phyloP scores from a whole-genome alignment of 2,888 invertebrate species.

The Lasioglossum marginatum region DNA sequence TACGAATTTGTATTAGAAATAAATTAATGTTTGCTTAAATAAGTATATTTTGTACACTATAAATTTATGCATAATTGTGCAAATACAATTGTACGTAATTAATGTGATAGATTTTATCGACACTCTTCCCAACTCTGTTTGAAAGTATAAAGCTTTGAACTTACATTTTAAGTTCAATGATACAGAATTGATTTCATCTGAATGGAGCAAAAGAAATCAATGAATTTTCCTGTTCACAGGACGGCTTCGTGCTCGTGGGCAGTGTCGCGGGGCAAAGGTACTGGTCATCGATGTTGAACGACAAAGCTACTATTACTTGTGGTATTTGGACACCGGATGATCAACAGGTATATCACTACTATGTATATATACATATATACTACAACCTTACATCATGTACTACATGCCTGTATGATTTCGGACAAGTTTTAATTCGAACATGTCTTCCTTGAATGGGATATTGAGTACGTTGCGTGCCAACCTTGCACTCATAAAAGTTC shows the following conservation, averaged over 20 bases:
- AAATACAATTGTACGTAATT: too few relatives aligned
- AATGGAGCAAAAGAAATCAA: neutral
- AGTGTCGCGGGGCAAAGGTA: constrained; percentile 98
- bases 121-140: too few relatives aligned
- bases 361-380: neutral
- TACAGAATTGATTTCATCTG: neutral
- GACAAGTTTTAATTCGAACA: neutral
- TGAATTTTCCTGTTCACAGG: constrained; percentile 85
- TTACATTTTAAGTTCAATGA: neutral
- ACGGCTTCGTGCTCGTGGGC: constrained; percentile 99
- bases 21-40: neutral
- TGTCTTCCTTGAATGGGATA: neutral
- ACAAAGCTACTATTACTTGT: constrained; percentile 97
- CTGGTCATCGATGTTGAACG: constrained; percentile 98
- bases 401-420: neutral
- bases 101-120: too few relatives aligned
- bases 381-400: neutral
- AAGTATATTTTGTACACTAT: too few relatives aligned
- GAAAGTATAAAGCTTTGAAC: neutral
- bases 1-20: neutral
- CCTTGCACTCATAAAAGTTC: neutral
- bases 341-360: constrained; percentile 89
- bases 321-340: constrained; percentile 99
- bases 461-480: neutral
- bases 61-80: too few relatives aligned